Evolutionary conservation across 2,113 vertebrate genomes (phyloP), one percentile per base, ranked within the genome.

Genomic region (Chitala chitala): DNA sequence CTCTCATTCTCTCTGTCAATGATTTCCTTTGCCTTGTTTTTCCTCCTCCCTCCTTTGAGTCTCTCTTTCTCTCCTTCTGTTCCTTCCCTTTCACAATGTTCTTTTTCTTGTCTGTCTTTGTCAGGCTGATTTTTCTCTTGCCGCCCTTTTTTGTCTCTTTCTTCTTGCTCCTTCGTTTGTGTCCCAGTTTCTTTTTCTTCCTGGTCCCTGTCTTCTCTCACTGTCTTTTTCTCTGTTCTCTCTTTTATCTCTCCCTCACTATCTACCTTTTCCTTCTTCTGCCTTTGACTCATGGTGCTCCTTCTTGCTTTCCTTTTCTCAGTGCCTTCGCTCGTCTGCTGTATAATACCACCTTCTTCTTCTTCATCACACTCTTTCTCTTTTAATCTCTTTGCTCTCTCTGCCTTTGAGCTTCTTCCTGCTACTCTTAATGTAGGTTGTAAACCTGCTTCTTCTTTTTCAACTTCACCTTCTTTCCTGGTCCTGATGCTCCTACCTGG

Each of bases 391-490:
- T 2, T 38, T 5, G 24, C 56, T 69, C 36, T 40, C 33, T 10
- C 53, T 54, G 55, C 69, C 42, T 69, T 82, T 3, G 68, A 76
- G 74, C 17, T 63, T 46, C 42, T 29, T 64, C 29, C 5, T 22
- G 20, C 51, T 31, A 10, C 63, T 81, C 17, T 78, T 80, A 33
- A 63, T 77, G 73, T 73, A 80, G 29, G 46, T 63, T 73, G 76
- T 58, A 71, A 48, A 38, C 15, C 46, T 59, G 15, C 58, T 5
- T 69, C 73, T 48, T 73, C 10, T 54, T 78, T 77, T 71, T 80
- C 12, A 76, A 78, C 55, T 63, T 77, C 78, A 59, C 71, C 79
- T 53, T 64, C 29, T 48, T 20, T 58, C 65, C n/a, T 59, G 33
- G 51, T 31, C 40, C 81, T 69, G 36, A 71, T 53, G 48, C 29